Percentiles rank a stretch among this genome's conserved stretches.
These are phyloP conservation scores for Sebastes flavidus DNA, from an alignment of 2,797 vertebrate genomes.

Conservation along the genomic window DNA sequence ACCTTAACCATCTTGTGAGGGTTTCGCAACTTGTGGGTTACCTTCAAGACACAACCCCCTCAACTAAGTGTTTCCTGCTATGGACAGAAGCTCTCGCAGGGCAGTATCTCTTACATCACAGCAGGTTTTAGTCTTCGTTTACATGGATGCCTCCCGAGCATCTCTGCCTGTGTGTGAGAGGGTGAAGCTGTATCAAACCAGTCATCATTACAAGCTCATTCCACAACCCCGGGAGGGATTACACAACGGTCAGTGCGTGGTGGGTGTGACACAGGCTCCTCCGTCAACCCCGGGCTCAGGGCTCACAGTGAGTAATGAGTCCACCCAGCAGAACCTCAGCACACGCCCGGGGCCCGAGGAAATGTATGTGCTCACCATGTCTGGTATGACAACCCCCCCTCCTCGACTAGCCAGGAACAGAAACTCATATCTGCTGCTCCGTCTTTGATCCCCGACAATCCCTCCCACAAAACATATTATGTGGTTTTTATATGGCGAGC, in stretches of 20 bases:
- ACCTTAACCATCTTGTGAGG: background rate
- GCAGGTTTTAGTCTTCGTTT: slow-evolving; percentile 49
- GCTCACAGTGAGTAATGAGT: slow-evolving; percentile 75
- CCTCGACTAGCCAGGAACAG: slow-evolving; percentile 68
- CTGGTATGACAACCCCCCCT: slow-evolving; percentile 77
- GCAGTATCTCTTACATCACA: slow-evolving; percentile 55
- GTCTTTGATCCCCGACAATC: slow-evolving; percentile 70
- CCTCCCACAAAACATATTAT: slow-evolving; percentile 67
- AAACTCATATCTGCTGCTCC: slow-evolving; percentile 76
- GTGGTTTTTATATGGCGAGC: slow-evolving; percentile 54
- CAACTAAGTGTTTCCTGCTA: slow-evolving; percentile 1
- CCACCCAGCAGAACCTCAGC: slow-evolving; percentile 71
- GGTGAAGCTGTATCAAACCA: slow-evolving; percentile 71
- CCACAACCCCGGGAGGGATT: slow-evolving; percentile 75
- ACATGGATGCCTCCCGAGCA: slow-evolving; percentile 49
- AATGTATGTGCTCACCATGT: slow-evolving; percentile 78
- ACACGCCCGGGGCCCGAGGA: slow-evolving; percentile 72
- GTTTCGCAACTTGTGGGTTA: background rate
- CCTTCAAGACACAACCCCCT: background rate
- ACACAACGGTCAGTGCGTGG: slow-evolving; percentile 66
- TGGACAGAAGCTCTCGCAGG: slow-evolving; percentile 47
- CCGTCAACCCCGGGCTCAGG: slow-evolving; percentile 53
- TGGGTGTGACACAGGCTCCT: slow-evolving; percentile 71
- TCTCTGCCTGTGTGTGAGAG: slow-evolving; percentile 61
- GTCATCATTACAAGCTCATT: slow-evolving; percentile 77